These are phyloP conservation scores for Sesamia inferens DNA, from an alignment of 2,888 invertebrate genomes.

Conservation along the genomic window DNA sequence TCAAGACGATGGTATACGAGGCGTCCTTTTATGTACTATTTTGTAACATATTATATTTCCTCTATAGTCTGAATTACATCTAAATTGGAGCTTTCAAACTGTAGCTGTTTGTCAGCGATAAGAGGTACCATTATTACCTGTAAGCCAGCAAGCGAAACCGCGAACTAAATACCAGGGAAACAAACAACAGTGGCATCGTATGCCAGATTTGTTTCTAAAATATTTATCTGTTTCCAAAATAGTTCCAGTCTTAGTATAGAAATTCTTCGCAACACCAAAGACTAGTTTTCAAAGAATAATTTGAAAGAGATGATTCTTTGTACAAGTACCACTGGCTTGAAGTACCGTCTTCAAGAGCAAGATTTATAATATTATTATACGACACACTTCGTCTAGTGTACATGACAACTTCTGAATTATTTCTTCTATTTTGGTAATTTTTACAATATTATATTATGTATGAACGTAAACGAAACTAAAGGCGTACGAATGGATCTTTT, in stretches of 20 bases:
- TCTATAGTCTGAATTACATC: neutral
- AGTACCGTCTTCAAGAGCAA: slow-evolving; percentile 22
- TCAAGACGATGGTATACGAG: neutral
- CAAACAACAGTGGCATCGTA: too few relatives aligned
- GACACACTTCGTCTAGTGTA: slow-evolving; percentile 13
- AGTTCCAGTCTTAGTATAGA: neutral
- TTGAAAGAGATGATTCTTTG: slow-evolving; percentile 6
- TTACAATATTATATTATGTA: too few relatives aligned
- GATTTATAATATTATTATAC: slow-evolving; percentile 39
- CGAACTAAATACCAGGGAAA: neutral
- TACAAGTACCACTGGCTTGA: slow-evolving; percentile 30
- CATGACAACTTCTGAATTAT: slow-evolving; percentile 10
- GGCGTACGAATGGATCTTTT: too few relatives aligned
- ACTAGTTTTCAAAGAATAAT: slow-evolving; percentile 9
- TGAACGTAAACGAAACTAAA: too few relatives aligned
- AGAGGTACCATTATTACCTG: neutral
- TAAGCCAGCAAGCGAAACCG: neutral
- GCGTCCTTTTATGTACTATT: neutral
- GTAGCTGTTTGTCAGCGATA: slow-evolving; percentile 1
- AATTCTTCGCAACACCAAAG: slow-evolving; percentile 9
- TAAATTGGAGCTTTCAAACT: neutral
- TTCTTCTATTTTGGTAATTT: slow-evolving; percentile 2
- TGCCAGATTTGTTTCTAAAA: neutral
- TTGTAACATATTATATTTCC: slow-evolving; percentile 1
- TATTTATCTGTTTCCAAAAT: slow-evolving; percentile 1